A percentile compares a stretch with the other conserved stretches of the same genome.
phyloP scores from a whole-genome alignment of 2,797 vertebrate genomes.

The Hypotaenidia philippensis region DNA sequence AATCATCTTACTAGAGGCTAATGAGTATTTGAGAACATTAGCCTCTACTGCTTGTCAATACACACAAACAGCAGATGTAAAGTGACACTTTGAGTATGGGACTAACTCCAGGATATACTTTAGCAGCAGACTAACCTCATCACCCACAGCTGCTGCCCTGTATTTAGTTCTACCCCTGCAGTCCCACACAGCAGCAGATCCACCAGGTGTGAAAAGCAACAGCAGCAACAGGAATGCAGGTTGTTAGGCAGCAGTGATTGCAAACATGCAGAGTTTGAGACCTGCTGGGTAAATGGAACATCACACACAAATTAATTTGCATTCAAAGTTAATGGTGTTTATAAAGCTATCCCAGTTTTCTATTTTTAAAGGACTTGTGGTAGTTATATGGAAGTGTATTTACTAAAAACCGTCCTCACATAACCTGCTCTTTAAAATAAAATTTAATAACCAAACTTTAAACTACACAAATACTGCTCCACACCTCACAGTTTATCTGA shows the following conservation, averaged over 20 bases:
- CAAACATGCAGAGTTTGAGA: neutral
- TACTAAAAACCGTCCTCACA: neutral
- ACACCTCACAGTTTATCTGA: neutral
- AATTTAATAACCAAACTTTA: neutral
- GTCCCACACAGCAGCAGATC: neutral
- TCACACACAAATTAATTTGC: neutral
- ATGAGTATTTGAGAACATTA: neutral
- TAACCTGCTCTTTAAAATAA: neutral
- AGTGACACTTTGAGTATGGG: neutral
- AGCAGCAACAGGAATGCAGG: neutral
- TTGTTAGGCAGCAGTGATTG: neutral
- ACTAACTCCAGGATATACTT: neutral
- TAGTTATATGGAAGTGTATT: neutral
- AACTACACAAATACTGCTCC: neutral
- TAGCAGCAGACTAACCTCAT: neutral
- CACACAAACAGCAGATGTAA: neutral
- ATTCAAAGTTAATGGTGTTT: neutral
- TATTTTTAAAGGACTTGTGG: neutral
- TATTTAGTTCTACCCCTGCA: neutral
- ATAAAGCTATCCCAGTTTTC: neutral
- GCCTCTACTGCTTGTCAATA: neutral
- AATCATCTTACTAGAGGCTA: neutral
- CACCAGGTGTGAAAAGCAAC: rapidly evolving
- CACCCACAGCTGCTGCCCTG: neutral
- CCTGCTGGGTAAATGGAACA: neutral